phyloP scores from a whole-genome alignment of 2,113 vertebrate species.

The Pogona vitticeps region DNA sequence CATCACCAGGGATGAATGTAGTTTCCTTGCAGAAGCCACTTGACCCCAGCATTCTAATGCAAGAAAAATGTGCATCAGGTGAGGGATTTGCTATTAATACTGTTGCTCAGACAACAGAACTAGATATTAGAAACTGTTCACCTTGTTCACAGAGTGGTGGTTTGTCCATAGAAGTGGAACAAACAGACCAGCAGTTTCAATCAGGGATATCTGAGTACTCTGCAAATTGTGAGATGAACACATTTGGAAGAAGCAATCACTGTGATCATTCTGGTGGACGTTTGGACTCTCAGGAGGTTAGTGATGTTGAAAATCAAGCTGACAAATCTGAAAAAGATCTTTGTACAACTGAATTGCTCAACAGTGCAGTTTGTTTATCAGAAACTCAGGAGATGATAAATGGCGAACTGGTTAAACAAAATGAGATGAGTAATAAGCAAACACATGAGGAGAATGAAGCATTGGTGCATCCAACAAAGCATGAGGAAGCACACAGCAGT shows the following conservation, averaged over 20 bases:
- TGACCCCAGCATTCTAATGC: slow-evolving; percentile 62
- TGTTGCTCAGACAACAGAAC: slow-evolving; percentile 63
- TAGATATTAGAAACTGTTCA: slow-evolving; percentile 60
- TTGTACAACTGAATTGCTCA: slow-evolving; percentile 52
- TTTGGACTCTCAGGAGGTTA: slow-evolving; percentile 57
- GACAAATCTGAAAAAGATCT: slow-evolving; percentile 64
- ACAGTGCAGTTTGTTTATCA: slow-evolving; percentile 67
- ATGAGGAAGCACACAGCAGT: slow-evolving; percentile 59
- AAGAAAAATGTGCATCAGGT: slow-evolving; percentile 56
- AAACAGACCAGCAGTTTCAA: slow-evolving; percentile 55
- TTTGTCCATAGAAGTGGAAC: slow-evolving; percentile 51
- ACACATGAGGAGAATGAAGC: slow-evolving; percentile 71
- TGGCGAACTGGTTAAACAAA: slow-evolving; percentile 73
- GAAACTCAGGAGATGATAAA: slow-evolving; percentile 72
- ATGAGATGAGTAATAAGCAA: slow-evolving; percentile 70
- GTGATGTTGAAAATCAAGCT: slow-evolving; percentile 54
- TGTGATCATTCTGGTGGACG: slow-evolving; percentile 64
- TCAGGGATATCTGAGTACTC: slow-evolving; percentile 56
- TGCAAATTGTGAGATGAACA: slow-evolving; percentile 51
- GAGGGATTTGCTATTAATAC: slow-evolving; percentile 65
- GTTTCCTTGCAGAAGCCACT: slow-evolving; percentile 64
- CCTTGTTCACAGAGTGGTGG: slow-evolving; percentile 55
- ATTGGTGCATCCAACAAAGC: slow-evolving; percentile 56
- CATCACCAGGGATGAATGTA: slow-evolving; percentile 67
- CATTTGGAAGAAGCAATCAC: slow-evolving; percentile 60